Evolutionary conservation across 2,888 invertebrate species (phyloP), one percentile per base, ranked within the genome.

Genomic region (Epicampocera succincta): DNA sequence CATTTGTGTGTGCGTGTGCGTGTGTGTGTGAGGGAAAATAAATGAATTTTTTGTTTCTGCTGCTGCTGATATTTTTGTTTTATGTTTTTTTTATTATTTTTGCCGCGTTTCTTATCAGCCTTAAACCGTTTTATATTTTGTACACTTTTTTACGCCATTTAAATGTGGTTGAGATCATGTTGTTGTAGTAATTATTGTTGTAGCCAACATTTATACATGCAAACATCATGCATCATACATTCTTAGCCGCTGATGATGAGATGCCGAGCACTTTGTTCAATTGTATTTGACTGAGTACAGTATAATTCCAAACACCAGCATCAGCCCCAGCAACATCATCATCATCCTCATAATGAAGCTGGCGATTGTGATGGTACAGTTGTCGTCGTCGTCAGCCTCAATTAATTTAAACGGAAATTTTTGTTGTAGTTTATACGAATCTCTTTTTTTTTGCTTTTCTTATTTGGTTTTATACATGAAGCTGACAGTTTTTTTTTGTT

Each of bases 101-200:
- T 74, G 77, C 77, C 73, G 63, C 65, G 66, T 60, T 78, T 82
- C 77, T 82, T 82, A 82, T 82, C 82, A 82, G 82, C 78, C 78
- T 82, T 82, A 82, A 82, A 82, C 82, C 74, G 82, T 82, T 82
- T 82, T 78, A 82, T 82, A 77, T 81, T 73, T 74, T 77, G 69
- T 77, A 82, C 65, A 72, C 52, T 79, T 74, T 50, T 73, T 76
- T 83, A 76, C 79, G 79, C 77, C 80, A 84, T 84, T 84, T 84
- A 83, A 84, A 84, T 83, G 66, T 83, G 80, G 83, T 83, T 77
- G 77, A 80, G 82, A 82, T 78, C 72, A 60, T 77, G 58, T 78
- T 76, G 68, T 78, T 69, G 60, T 73, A 73, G 63, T 68, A 73
- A 33, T 66, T 75, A 42, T 77, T 68, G 56, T 58, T 74, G 58